Evolutionary conservation across 1,140 invertebrate species (phyloP), one percentile per base, ranked within the genome.

Genomic region (Microplitis mediator): DNA sequence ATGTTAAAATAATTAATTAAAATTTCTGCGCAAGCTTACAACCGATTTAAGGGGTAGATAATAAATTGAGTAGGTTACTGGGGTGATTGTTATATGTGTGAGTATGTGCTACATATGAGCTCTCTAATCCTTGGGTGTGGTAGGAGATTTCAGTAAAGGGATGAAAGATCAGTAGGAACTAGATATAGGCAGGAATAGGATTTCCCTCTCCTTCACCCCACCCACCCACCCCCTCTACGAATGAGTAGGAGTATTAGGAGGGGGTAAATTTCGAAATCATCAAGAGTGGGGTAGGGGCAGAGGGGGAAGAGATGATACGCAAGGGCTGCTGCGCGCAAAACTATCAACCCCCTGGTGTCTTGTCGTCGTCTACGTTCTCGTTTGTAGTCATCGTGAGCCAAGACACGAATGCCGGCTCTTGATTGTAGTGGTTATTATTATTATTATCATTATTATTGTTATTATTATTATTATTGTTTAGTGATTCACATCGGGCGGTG

Each of bases 61-160:
- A 50, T 50, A 50, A 50, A 50, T 54, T n/a, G 13, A 54, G 16
- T 54, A 54, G 16, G 4, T n/a, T 14, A 14, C 51, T 11, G 11
- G 16, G 31, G 8, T 45, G 71, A 51, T 35, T 60, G 62, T 36
- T 34, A 11, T 54, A n/a, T 34, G 69, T 54, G 32, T 50, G 67
- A 70, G 35, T 66, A 77, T 73, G 74, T 69, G 73, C 69, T 71
- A 73, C 75, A 81, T 83, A 85, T 81, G 69, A 80, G 78, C 83
- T 87, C 86, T 83, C 66, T 82, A 85, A 86, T 84, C 80, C 80
- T 76, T 79, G 83, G 85, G 81, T 85, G 84, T 85, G 81, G 82
- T 82, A 78, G 75, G 45, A 23, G 23, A 23, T 23, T 23, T 23
- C n/a, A 23, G 23, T 23, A 23, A 23, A 23, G 23, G 23, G 23